Percentiles rank a stretch among this genome's conserved stretches.
phyloP scores from a whole-genome alignment of 2,113 vertebrate genomes.

The Calidris pugnax region DNA sequence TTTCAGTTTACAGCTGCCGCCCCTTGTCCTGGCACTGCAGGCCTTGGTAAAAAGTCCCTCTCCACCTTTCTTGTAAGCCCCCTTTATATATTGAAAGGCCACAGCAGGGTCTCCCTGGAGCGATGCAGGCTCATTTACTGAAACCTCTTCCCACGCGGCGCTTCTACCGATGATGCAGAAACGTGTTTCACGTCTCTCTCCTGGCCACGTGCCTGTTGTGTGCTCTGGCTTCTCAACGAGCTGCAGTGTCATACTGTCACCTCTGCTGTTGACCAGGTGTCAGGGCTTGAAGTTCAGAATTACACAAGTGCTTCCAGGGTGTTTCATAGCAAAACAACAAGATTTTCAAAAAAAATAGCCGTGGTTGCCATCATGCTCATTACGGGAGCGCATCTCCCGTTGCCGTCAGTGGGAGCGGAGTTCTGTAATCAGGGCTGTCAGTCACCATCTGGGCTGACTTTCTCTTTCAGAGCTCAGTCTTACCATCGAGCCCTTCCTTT shows the following conservation, averaged over 20 bases:
- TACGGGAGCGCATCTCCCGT: background rate
- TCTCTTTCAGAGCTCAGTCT: background rate
- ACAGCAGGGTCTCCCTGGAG: rapidly evolving
- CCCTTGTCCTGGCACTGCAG: background rate
- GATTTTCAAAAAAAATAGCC: background rate
- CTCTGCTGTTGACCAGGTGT: background rate
- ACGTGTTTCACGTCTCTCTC: background rate
- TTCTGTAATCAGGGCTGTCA: slow-evolving; percentile 56
- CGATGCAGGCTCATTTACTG: background rate
- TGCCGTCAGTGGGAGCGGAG: background rate
- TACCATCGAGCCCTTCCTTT: slow-evolving; percentile 8
- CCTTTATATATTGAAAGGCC: background rate
- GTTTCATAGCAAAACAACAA: background rate
- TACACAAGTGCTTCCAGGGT: background rate
- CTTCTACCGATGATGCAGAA: background rate
- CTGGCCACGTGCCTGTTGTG: background rate
- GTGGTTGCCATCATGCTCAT: background rate
- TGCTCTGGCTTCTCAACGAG: background rate
- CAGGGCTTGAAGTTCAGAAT: background rate
- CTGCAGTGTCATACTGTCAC: background rate
- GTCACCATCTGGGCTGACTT: slow-evolving; percentile 47
- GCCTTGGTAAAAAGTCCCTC: background rate
- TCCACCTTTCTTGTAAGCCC: background rate
- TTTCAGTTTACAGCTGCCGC: background rate
- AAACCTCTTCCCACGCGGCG: background rate